Base-by-base conservation (phyloP, 2,797 vertebrate species). In the Acrocephalus scirpaceus region DNA sequence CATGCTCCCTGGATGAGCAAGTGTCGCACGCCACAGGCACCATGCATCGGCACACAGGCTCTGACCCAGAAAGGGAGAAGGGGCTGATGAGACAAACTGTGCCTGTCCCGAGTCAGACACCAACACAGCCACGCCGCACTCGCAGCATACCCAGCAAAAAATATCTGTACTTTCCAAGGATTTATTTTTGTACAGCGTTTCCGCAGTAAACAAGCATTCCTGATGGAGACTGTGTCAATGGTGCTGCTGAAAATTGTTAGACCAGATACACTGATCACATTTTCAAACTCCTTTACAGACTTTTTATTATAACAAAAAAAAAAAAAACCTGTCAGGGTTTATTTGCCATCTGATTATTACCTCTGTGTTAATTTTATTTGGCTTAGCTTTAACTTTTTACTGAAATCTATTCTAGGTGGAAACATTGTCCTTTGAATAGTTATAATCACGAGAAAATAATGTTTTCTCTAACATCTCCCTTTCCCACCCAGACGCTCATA, bases 11-110 rank as follows among this genome's bases (percentile, higher is more conserved):
- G 25, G 38, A 21, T 9, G 51, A 38, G 75, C 19, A n/a, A 72
- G 70, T 1, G 11, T 26, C 3, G 0, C 4, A 6, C 1, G 0
- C 58, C 32, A 44, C 21, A 3, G 61, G 48, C 48, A 9, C 51
- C 56, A 9, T 0, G 0, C 62, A 14, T 50, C n/a, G 14, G 73
- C 32, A 4, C 23, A 10, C 3, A 5, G 77, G 74, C 54, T 88
- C 82, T 77, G 91, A 91, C 89, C 80, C 78, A 38, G 62, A 76
- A 67, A 58, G 62, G 34, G 42, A 40, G 34, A 65, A 42, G 32
- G n/a, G 67, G 66, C 61, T 72, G 34, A 27, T 2, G 50, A 87
- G 45, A 82, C 20, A 40, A 85, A 34, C 62, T 23, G 5, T 70
- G 50, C 36, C 75, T 74, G n/a, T 34, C 82, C 83, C 0, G 0